Evolutionary conservation across 2,113 vertebrate genomes (phyloP), one percentile per base, ranked within the genome.

Genomic region (Todiramphus chloris): DNA sequence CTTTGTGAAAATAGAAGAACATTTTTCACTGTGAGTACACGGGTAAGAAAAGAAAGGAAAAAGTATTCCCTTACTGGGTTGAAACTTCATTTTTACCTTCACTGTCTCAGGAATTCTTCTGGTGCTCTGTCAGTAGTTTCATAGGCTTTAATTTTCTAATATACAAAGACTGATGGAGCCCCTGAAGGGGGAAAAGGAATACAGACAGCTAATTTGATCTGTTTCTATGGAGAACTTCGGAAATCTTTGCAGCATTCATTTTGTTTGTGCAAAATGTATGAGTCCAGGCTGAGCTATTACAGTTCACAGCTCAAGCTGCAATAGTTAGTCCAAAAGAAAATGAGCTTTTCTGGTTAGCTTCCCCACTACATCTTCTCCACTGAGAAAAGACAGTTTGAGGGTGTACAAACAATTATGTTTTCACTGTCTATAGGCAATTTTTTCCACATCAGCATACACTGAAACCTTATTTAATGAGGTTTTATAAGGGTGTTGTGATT

Each of bases 401-500:
- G 41, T 80, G 10, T 37, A 37, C 21, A 31, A 12, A 70, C 37
- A 72, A 37, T 39, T 82, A 44, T 41, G 24, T 69, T 79, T 76
- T 68, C 64, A 79, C 51, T 70, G 50, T 76, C 69, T 93, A 17
- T 60, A n/a, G 83, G 50, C 60, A 66, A 9, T 41, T 93, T 96
- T 95, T 95, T 21, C 78, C 68, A 74, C 67, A 94, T 89, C 46
- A 92, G 16, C 69, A 81, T 94, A 82, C 21, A 48, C 0, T 88
- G 58, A 96, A 93, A 63, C 3, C 19, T 94, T 67, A 90, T 76
- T 94, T 94, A 96, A 93, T 86, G 43, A 87, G 39, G 60, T 90
- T 95, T 96, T 93, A 86, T 50, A 44, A 27, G 48, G 6, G 24
- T 53, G 16, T 27, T 55, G 17, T 95, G 56, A 83, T 95, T 77